phyloP scores from a whole-genome alignment of 2,113 vertebrate species.

The Tachysurus vachellii region DNA sequence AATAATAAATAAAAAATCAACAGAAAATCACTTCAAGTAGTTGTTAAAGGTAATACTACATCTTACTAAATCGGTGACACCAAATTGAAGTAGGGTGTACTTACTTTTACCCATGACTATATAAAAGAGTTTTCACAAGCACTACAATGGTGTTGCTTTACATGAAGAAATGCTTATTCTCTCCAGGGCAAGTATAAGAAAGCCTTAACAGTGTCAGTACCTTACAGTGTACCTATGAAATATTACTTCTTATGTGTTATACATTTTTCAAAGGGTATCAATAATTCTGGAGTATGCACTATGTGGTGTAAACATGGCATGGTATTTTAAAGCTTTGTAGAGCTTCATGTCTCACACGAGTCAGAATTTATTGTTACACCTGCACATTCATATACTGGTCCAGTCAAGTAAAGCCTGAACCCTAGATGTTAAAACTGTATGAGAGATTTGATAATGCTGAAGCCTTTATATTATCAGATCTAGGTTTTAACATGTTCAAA shows the following conservation, averaged over 20 bases:
- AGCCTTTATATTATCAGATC: no score
- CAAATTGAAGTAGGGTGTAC: background rate
- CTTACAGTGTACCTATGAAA: background rate
- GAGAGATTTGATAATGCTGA: background rate
- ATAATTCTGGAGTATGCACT: background rate
- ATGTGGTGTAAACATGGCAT: background rate
- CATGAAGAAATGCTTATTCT: no score
- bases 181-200: no score
- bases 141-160: no score
- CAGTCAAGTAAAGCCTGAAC: background rate
- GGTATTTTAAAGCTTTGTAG: background rate
- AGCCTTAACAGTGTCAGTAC: background rate
- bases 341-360: background rate
- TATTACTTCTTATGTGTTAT: background rate
- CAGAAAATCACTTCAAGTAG: background rate
- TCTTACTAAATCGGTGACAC: background rate
- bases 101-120: no score
- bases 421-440: conserved; percentile 1
- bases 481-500: background rate
- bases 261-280: background rate
- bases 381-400: background rate
- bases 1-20: background rate
- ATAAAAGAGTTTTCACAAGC: no score
- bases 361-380: background rate
- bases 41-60: background rate